Evolutionary conservation across 2,888 invertebrate genomes (phyloP).

Genomic region (Synergus laeviventris): DNA sequence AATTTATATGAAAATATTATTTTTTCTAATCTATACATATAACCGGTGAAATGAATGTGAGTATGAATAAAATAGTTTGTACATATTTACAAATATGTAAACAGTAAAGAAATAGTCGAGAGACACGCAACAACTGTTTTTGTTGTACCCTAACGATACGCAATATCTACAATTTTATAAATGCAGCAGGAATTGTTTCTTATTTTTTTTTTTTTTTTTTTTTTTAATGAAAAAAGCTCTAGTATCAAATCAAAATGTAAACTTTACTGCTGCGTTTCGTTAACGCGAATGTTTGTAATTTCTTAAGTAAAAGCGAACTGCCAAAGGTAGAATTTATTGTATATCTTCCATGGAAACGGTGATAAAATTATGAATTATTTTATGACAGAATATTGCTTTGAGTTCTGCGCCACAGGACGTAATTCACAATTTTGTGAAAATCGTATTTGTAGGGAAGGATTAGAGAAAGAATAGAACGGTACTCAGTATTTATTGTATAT

Average conservation of each 20-base stretch:
- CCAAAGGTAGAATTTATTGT: background rate
- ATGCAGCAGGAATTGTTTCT: background rate
- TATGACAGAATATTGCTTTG: slow-evolving; percentile 8
- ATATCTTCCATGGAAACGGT: background rate
- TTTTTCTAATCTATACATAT: background rate
- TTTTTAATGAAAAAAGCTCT: too few relatives aligned
- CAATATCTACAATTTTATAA: background rate
- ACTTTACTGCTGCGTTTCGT: background rate
- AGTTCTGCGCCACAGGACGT: slow-evolving; percentile 3
- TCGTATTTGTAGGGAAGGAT: slow-evolving; percentile 4
- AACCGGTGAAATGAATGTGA: background rate
- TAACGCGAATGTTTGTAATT: background rate
- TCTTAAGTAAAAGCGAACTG: background rate
- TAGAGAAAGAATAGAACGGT: background rate
- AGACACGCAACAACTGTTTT: background rate
- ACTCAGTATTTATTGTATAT: background rate
- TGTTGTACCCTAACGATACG: background rate
- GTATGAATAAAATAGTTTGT: slow-evolving; percentile 20
- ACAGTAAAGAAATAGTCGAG: background rate
- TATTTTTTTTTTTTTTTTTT: too few relatives aligned
- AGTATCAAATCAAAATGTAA: background rate
- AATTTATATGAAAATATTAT: background rate
- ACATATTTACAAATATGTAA: background rate
- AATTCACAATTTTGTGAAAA: slow-evolving; percentile 21
- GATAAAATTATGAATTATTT: slow-evolving; percentile 30